Conservation (phyloP, 2,888 invertebrate species). For the Melolontha melolontha region DNA sequence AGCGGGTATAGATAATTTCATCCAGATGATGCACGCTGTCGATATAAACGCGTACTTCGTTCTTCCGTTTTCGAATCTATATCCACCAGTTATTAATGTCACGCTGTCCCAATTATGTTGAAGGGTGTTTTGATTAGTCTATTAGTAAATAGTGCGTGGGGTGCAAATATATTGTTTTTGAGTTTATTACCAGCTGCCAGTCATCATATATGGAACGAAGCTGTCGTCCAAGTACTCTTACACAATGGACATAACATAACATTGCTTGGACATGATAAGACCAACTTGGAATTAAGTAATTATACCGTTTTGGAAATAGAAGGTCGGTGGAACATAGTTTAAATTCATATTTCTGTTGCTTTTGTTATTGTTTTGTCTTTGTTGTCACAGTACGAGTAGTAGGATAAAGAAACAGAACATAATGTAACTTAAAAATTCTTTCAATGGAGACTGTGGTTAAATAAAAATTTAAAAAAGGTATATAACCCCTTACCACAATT, state of each 20-base stretch:
- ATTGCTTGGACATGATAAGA: slow-evolving; percentile 37
- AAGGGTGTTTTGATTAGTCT: neutral
- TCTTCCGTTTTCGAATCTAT: neutral
- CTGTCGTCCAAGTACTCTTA: slow-evolving; percentile 35
- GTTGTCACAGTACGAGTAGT: too few species aligned
- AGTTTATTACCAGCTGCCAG: slow-evolving; percentile 38
- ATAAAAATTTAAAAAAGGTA: too few species aligned
- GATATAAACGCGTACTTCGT: neutral
- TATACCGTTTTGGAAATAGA: slow-evolving; percentile 44
- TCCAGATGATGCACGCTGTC: neutral
- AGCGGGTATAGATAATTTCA: neutral
- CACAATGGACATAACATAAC: slow-evolving; percentile 47
- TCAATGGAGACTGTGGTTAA: too few species aligned
- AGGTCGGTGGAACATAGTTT: slow-evolving; percentile 35
- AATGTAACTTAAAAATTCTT: too few species aligned
- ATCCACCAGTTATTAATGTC: neutral
- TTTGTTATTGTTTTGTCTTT: too few species aligned
- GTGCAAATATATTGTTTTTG: slow-evolving; percentile 41
- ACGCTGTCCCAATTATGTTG: too few species aligned
- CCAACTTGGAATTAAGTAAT: slow-evolving; percentile 37
- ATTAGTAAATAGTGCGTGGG: neutral
- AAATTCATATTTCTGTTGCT: too few species aligned
- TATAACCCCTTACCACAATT: too few species aligned
- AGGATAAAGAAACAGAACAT: too few species aligned
- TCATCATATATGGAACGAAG: slow-evolving; percentile 47